phyloP scores from a whole-genome alignment of 2,113 vertebrate genomes.

The Onychostruthus taczanowskii region DNA sequence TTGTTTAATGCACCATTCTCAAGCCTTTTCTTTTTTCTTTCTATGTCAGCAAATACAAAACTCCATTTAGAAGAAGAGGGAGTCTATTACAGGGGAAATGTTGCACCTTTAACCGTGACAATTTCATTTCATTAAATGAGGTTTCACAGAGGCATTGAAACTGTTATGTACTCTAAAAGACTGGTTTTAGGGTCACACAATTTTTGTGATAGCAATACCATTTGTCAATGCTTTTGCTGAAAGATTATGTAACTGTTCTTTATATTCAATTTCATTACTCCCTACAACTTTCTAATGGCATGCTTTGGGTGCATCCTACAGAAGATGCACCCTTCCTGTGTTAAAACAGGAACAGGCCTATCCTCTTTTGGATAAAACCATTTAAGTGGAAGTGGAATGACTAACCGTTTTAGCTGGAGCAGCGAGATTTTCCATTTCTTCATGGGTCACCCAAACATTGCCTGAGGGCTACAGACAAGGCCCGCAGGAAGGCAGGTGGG shows the following conservation, averaged over 20 bases:
- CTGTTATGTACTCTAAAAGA: neutral
- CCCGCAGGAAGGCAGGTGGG: constrained; percentile 75
- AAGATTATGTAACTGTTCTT: neutral
- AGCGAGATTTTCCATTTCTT: constrained; percentile 98
- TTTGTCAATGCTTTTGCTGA: neutral
- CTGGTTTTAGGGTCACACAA: neutral
- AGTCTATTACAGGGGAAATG: neutral
- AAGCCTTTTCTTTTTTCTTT: neutral
- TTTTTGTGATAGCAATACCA: neutral
- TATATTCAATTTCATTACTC: neutral
- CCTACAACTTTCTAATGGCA: neutral
- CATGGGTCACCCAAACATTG: constrained; percentile 98
- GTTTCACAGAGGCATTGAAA: neutral
- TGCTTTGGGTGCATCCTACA: neutral
- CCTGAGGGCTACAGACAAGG: constrained; percentile 88
- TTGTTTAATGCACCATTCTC: neutral
- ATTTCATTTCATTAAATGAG: neutral
- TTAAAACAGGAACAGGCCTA: neutral
- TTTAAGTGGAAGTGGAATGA: constrained; percentile 46
- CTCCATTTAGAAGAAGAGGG: neutral
- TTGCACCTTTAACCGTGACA: neutral
- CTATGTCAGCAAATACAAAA: neutral
- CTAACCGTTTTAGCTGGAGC: constrained; percentile 98
- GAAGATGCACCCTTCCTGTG: neutral
- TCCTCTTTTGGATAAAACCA: neutral